phyloP scores from a whole-genome alignment of 2,888 invertebrate genomes.

The Drosophila formosana region DNA sequence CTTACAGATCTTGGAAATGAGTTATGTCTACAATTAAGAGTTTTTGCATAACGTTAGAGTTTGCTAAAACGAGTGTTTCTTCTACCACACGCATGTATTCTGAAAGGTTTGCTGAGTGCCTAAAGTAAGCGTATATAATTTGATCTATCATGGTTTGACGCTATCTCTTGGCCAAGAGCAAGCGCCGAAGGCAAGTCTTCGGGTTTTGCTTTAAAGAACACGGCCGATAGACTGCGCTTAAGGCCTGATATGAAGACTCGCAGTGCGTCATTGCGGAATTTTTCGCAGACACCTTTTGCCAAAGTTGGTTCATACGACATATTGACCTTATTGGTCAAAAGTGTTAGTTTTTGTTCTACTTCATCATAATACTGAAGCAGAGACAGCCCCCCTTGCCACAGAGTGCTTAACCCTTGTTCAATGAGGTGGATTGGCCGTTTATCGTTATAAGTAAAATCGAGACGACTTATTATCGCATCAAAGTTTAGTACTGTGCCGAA shows the following conservation, averaged over 20 bases:
- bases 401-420: neutral
- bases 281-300: constrained; percentile 9
- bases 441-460: neutral
- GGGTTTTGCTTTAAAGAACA: constrained; percentile 19
- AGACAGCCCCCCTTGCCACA: constrained; percentile 1
- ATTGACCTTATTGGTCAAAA: constrained; percentile 20
- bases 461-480: neutral
- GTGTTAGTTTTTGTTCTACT: constrained; percentile 18
- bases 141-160: too few relatives aligned
- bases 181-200: too few relatives aligned
- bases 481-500: constrained; percentile 2
- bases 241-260: constrained; percentile 26
- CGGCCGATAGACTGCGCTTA: constrained; percentile 1
- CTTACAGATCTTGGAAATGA: too few relatives aligned
- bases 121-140: too few relatives aligned
- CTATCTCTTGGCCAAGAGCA: too few relatives aligned
- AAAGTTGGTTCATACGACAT: constrained; percentile 1
- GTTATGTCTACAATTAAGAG: too few relatives aligned
- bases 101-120: too few relatives aligned
- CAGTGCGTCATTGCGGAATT: constrained; percentile 30
- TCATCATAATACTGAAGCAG: constrained; percentile 22
- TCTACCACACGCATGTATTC: too few relatives aligned
- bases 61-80: too few relatives aligned
- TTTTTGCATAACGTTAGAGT: too few relatives aligned
- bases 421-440: constrained; percentile 5